These are phyloP conservation scores for Microctonus brassicae DNA, from an alignment of 2,888 invertebrate species.

Conservation along the genomic window DNA sequence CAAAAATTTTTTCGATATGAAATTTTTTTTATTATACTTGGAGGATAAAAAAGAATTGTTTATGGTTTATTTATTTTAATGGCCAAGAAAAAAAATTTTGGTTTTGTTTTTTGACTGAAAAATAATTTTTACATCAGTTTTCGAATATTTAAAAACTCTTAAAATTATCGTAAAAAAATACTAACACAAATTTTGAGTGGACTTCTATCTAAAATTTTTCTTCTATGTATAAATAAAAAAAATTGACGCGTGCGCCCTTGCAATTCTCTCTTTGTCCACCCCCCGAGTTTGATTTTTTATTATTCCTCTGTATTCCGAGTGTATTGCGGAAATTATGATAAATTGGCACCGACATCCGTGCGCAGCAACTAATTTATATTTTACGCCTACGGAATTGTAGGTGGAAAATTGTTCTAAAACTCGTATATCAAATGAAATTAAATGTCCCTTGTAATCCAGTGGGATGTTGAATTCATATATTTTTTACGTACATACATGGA, in stretches of 20 bases:
- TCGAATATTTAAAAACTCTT: too few species aligned
- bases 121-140: too few species aligned
- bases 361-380: constrained; percentile 27
- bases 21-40: too few species aligned
- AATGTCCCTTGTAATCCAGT: constrained; percentile 36
- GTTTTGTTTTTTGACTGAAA: too few species aligned
- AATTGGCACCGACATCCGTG: constrained; percentile 24
- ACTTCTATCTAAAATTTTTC: too few species aligned
- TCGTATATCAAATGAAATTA: constrained; percentile 54
- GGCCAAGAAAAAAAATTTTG: too few species aligned
- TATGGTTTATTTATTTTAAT: too few species aligned
- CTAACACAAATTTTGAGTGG: too few species aligned
- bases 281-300: constrained; percentile 30
- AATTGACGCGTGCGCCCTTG: constrained; percentile 8
- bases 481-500: too few species aligned
- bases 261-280: constrained; percentile 15
- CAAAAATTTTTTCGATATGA: too few species aligned
- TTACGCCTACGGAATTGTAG: constrained; percentile 48
- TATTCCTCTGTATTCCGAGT: constrained; percentile 21
- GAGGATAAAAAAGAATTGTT: too few species aligned
- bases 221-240: too few species aligned
- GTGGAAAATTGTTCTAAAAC: constrained; percentile 57
- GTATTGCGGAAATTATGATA: constrained; percentile 32
- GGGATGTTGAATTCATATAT: constrained; percentile 2
- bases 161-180: not conserved